Evolutionary conservation across 2,113 vertebrate species (phyloP).

Genomic region (Epinephelus lanceolatus): DNA sequence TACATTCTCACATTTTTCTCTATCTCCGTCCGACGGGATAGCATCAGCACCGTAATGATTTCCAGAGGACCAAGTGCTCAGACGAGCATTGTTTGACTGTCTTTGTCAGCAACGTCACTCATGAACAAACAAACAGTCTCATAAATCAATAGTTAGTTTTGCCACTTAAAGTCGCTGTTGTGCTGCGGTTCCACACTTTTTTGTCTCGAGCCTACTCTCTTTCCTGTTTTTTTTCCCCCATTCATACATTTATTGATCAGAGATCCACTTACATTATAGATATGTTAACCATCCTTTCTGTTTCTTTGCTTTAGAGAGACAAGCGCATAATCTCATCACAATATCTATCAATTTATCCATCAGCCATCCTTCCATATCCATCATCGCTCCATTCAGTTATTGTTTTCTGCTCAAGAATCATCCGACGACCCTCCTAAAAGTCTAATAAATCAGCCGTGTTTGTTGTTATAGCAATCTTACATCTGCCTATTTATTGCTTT

Average conservation of each 20-base stretch:
- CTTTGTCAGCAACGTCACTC: slow-evolving; percentile 30
- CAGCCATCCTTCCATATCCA: slow-evolving; percentile 30
- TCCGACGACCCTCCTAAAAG: not conserved
- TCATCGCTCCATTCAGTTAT: slow-evolving; percentile 26
- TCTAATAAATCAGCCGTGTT: slow-evolving; percentile 30
- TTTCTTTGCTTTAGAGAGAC: not conserved
- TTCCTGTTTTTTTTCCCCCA: not conserved
- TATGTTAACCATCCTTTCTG: too few relatives aligned
- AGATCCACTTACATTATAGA: not conserved
- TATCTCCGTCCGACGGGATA: slow-evolving; percentile 8
- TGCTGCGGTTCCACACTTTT: not conserved
- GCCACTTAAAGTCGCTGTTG: slow-evolving; percentile 10
- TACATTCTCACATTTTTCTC: not conserved
- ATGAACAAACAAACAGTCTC: slow-evolving; percentile 44
- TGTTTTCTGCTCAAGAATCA: slow-evolving; percentile 7
- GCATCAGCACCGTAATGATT: slow-evolving; percentile 41
- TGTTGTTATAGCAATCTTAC: slow-evolving; percentile 36
- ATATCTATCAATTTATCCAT: slow-evolving; percentile 1
- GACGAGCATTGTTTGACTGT: slow-evolving; percentile 38
- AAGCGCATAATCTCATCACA: slow-evolving; percentile 8
- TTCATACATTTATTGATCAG: slow-evolving; percentile 18
- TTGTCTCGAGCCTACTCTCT: not conserved
- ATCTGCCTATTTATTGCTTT: slow-evolving; percentile 62
- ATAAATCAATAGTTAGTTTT: slow-evolving; percentile 46
- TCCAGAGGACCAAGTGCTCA: slow-evolving; percentile 45